These are phyloP conservation scores for Luffia ferchaultella DNA, from an alignment of 2,888 invertebrate genomes.

Conservation along the genomic window DNA sequence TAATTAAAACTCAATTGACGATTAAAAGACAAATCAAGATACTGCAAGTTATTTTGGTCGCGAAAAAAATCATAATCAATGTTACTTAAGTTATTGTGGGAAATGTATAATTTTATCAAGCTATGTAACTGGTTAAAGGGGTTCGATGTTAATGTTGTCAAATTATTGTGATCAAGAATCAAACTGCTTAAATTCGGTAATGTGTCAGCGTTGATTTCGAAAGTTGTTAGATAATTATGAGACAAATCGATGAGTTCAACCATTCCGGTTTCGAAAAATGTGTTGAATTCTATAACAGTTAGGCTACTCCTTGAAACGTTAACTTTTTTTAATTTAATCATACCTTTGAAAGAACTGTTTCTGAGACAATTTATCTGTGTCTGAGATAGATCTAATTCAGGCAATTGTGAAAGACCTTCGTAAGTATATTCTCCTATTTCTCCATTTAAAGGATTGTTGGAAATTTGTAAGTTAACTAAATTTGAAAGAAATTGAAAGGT, in stretches of 20 bases:
- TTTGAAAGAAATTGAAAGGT: conserved; percentile 27
- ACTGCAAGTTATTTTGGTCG: conserved; percentile 21
- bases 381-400: conserved; percentile 34
- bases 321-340: conserved; percentile 29
- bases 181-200: conserved; percentile 24
- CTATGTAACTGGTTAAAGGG: conserved; percentile 21
- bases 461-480: conserved; percentile 31
- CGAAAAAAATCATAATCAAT: conserved; percentile 23
- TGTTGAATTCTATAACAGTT: conserved; percentile 28
- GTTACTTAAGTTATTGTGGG: conserved; percentile 25
- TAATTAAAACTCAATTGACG: not conserved
- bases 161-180: conserved; percentile 30
- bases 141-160: conserved; percentile 21
- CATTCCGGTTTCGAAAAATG: conserved; percentile 27
- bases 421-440: conserved; percentile 29
- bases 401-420: conserved; percentile 29
- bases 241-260: conserved; percentile 38
- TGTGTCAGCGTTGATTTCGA: conserved; percentile 31
- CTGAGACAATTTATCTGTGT: conserved; percentile 26
- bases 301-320: conserved; percentile 36
- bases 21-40: conserved; percentile 38
- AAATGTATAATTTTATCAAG: conserved; percentile 24
- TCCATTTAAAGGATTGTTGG: conserved; percentile 32
- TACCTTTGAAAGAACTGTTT: conserved; percentile 35
- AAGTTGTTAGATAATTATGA: conserved; percentile 26